Base-by-base conservation (phyloP, 2,888 invertebrate genomes). In the Tuberolachnus salignus region DNA sequence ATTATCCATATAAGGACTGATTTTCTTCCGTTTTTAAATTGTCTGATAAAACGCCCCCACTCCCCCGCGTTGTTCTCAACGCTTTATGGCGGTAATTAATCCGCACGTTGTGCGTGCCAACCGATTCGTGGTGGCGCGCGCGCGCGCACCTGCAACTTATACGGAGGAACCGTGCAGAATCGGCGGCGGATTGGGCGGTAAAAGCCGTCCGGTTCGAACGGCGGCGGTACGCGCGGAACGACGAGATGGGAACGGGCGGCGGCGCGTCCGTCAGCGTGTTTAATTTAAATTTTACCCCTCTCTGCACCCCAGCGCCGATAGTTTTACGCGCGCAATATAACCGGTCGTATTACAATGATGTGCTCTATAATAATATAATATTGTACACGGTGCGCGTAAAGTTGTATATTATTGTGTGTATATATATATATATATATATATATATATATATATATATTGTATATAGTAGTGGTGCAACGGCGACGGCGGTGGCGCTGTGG, bases 321-420 rank as follows among this genome's bases (percentile, higher is more conserved):
- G 51, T 42, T 53, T 63, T 61, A 72, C 51, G 73, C 42, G 42
- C 63, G 53, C 61, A 72, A 51, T 73, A 63, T 73, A 63, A 63
- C 73, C 51, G 44, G 19, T 53, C 61, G 63, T 63, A 63, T 73
- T 51, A 59, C 69, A 23, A 70, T 16, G 34, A 6, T 6, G 34
- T 34, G 34, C 34, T 34, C 3, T 34, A 34, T 34, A 34, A 6
- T 34, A 34, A 34, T 34, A 34, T 34, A 34, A 34, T 6, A 6
- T 34, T 34, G 34, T 34, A 34, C 34, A 6, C 6, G 1, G 44
- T 10, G 34, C n/a, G n/a, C 34, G 69, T 14, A 57, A 23, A 57
- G 13, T 19, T 34, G n/a, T 34, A 61, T 46, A 55, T n/a, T n/a
- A n/a, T n/a, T n/a, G n/a, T 8, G 21, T 19, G 21, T 11, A 34